Evolutionary conservation across 2,113 vertebrate species (phyloP).

Genomic region (Isurus oxyrinchus): DNA sequence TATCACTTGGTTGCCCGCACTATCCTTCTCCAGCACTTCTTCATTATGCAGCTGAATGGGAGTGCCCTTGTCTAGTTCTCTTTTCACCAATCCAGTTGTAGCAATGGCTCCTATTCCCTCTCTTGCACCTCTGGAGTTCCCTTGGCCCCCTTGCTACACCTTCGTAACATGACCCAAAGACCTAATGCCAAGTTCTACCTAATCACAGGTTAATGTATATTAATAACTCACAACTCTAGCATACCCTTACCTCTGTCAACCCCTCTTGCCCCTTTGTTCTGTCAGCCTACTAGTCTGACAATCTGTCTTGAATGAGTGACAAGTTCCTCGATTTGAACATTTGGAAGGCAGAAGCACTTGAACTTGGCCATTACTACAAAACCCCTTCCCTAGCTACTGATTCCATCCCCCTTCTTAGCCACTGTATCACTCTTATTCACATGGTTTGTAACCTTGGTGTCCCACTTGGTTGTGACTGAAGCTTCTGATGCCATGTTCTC

Average conservation of each 20-base stretch:
- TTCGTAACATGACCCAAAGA: background rate
- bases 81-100: too few species aligned
- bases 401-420: background rate
- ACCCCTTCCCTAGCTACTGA: background rate
- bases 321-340: background rate
- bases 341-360: background rate
- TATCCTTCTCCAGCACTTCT: background rate
- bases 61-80: too few species aligned
- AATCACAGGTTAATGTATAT: background rate
- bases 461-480: background rate
- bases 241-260: background rate
- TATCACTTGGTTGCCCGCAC: background rate
- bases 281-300: background rate
- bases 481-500: background rate
- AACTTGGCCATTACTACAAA: background rate
- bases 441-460: background rate
- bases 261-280: background rate
- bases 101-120: background rate
- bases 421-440: background rate
- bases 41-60: background rate
- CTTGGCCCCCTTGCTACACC: background rate
- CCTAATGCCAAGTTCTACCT: too few species aligned
- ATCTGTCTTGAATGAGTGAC: background rate
- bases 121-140: background rate
- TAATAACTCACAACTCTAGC: background rate